Evolutionary conservation across 1,140 invertebrate genomes (phyloP).

Genomic region (Sitobion miscanthi): DNA sequence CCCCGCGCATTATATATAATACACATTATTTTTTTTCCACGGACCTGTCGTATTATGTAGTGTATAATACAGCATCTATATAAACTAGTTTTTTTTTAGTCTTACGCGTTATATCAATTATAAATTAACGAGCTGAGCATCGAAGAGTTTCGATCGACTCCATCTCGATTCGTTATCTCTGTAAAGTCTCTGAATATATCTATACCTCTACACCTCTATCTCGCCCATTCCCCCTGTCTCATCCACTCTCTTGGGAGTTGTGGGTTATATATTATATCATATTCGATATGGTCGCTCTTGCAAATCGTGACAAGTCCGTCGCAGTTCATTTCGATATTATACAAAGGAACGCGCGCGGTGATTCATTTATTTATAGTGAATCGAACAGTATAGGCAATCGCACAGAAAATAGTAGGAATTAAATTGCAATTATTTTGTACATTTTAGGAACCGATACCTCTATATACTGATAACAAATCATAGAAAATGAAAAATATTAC

Average conservation of each 20-base stretch:
- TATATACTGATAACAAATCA: neutral
- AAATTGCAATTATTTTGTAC: neutral
- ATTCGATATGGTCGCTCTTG: too few relatives aligned
- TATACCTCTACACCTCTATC: neutral
- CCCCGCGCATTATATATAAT: neutral
- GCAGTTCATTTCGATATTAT: neutral
- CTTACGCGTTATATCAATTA: slow-evolving; percentile 25
- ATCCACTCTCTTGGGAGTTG: neutral
- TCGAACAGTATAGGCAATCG: neutral
- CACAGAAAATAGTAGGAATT: neutral
- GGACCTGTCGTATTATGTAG: neutral
- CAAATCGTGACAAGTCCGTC: neutral
- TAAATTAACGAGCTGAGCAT: neutral
- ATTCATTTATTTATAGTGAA: neutral
- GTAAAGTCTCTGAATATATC: neutral
- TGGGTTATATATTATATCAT: neutral
- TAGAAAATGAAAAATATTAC: neutral
- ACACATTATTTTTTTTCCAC: neutral
- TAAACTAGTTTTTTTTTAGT: neutral
- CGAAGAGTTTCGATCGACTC: neutral
- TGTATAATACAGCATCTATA: neutral
- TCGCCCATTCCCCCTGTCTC: neutral
- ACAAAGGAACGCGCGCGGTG: neutral
- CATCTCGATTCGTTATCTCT: neutral
- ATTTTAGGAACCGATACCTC: neutral